Evolutionary conservation across 2,888 invertebrate species (phyloP).

Genomic region (Cataglyphis albicans): DNA sequence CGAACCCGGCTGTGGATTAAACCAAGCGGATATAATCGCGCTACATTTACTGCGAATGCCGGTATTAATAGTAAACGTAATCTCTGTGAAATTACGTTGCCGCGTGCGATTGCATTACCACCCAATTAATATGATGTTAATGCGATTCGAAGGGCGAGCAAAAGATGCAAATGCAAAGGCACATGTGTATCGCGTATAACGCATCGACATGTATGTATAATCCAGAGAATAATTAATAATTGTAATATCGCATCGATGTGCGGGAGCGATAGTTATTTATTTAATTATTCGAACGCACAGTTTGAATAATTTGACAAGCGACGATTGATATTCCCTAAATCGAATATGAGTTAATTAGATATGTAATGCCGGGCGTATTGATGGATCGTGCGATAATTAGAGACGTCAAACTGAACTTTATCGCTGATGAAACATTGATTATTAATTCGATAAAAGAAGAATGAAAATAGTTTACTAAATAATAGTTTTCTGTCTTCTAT

Average conservation of each 20-base stretch:
- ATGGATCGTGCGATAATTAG: constrained; percentile 13
- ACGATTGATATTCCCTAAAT: constrained; percentile 8
- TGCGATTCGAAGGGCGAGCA: constrained; percentile 49
- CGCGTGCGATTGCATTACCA: constrained; percentile 49
- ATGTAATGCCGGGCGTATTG: not conserved
- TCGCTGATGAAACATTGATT: not conserved
- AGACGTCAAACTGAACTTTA: not conserved
- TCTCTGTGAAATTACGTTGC: constrained; percentile 56
- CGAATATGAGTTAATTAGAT: constrained; percentile 23
- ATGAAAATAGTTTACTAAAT: not conserved
- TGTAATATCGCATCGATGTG: not conserved
- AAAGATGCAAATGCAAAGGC: constrained; percentile 31
- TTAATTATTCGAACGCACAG: constrained; percentile 15
- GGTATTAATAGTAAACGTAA: constrained; percentile 55
- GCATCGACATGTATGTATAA: not conserved
- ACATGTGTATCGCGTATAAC: not conserved
- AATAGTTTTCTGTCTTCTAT: not conserved
- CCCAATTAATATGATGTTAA: constrained; percentile 49
- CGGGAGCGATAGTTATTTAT: constrained; percentile 17
- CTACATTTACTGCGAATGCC: constrained; percentile 30
- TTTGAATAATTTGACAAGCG: constrained; percentile 15
- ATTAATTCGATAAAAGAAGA: not conserved
- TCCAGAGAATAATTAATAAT: constrained; percentile 36
- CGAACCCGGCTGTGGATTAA: constrained; percentile 39
- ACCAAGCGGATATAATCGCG: constrained; percentile 56